Base-by-base conservation (phyloP, 2,797 vertebrate species). In the Amphiprion clarkii region DNA sequence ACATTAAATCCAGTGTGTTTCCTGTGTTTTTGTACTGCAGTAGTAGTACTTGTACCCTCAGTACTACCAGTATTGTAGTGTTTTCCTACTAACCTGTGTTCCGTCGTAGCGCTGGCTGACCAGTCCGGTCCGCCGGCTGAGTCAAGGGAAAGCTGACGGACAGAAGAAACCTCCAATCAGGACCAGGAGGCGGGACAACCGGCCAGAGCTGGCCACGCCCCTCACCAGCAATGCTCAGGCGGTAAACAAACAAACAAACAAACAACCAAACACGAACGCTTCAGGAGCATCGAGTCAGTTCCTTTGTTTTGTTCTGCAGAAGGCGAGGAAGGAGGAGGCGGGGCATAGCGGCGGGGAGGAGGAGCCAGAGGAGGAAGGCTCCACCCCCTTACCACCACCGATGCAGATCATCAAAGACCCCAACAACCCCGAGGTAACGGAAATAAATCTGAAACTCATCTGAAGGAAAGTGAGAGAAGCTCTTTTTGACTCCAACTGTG, bases 391-490 rank as follows among this genome's bases (percentile, higher is more conserved):
- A 21, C 97, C 97, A 10, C 97, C 97, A 0, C 97, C 97, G 4
- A 98, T 98, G 97, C 97, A 97, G 91, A 98, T 98, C 89, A 97
- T 98, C 83, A 97, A 97, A 86, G 97, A 98, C 49, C 96, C 97
- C 21, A 96, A 92, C 95, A 75, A 93, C 93, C 6, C 97, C 0
- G 89, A 93, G 90, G 93, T 94, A 39, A 55, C 40, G 40, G 8
- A 36, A 7, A 9, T 31, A 31, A 6, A 31, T 5, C 31, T 31
- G 31, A 5, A 27, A 4, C 27, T 27, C 3, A 27, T 27, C 27
- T 3, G 4, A 27, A 27, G 27, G 27, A 27, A 27, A 27, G 27
- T 3, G 4, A 27, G 27, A 27, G 27, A 23, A 23, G 27, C 27
- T 27, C 27, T 23, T 23, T 23, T 23, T 23, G 23, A 23, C 23